Conservation (phyloP, 2,888 invertebrate species). For the Chrysodeixis includens region DNA sequence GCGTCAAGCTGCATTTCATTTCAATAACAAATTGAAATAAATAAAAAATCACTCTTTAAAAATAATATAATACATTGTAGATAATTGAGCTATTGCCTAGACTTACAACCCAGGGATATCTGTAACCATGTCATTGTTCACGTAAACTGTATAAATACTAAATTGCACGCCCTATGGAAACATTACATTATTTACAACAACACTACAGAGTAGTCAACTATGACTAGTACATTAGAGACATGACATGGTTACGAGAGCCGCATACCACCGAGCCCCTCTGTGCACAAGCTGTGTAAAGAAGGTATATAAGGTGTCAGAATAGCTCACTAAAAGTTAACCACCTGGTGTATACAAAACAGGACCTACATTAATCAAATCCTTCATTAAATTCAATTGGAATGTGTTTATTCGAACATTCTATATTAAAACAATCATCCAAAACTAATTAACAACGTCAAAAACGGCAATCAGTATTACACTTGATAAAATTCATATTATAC, state of each 20-base stretch:
- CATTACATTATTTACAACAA: conserved; percentile 79
- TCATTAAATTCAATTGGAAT: conserved; percentile 61
- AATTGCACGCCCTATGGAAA: conserved; percentile 65
- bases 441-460: conserved; percentile 49
- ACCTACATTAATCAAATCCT: conserved; percentile 56
- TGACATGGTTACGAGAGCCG: conserved; percentile 86
- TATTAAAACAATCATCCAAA: conserved; percentile 50
- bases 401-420: conserved; percentile 45
- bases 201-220: conserved; percentile 60
- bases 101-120: conserved; percentile 87
- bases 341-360: conserved; percentile 63
- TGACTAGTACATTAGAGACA: conserved; percentile 62
- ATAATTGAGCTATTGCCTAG: conserved; percentile 86
- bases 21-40: conserved; percentile 78
- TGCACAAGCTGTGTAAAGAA: conserved; percentile 82
- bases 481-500: conserved; percentile 59
- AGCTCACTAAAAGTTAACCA: conserved; percentile 72
- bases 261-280: conserved; percentile 85
- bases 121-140: conserved; percentile 82
- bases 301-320: conserved; percentile 76
- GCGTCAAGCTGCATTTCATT: conserved; percentile 84
- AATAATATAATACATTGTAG: conserved; percentile 73
- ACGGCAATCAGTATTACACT: conserved; percentile 58
- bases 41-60: conserved; percentile 78
- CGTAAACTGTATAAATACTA: conserved; percentile 54